A percentile compares a stretch with the other conserved stretches of the same genome.
Evolutionary conservation across 2,113 vertebrate species (phyloP).

Genomic region (Cavia aperea): DNA sequence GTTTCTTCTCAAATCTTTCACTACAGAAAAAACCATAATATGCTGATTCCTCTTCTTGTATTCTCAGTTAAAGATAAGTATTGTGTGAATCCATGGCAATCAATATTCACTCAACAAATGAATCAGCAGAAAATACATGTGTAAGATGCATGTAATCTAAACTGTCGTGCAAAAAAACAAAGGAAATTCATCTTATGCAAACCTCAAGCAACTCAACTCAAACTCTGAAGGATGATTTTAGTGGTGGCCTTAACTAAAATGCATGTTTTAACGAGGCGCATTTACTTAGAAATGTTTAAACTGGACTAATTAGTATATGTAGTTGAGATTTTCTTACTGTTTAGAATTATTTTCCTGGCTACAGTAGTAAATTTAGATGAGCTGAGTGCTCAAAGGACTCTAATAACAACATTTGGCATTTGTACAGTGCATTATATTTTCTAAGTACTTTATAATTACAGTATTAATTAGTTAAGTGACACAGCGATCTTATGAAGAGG

Average conservation of each 20-base stretch:
- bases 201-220: conserved; percentile 31
- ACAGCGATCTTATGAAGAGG: conserved; percentile 65
- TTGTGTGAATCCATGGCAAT: conserved; percentile 8
- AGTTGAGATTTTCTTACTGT: conserved; percentile 46
- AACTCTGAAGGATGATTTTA: conserved; percentile 49
- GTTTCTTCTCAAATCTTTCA: conserved; percentile 38
- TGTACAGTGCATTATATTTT: conserved; percentile 63
- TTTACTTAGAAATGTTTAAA: conserved; percentile 63
- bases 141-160: not conserved
- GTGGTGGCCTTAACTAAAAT: conserved; percentile 49
- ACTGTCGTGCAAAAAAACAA: not conserved
- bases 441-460: conserved; percentile 71
- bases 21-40: not conserved
- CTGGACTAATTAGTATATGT: conserved; percentile 64
- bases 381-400: conserved; percentile 53
- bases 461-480: conserved; percentile 70
- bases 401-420: conserved; percentile 67
- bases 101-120: conserved; percentile 38
- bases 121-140: conserved; percentile 29
- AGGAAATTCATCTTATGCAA: conserved; percentile 41
- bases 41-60: not conserved
- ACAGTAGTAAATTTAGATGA: conserved; percentile 57
- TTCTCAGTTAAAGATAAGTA: conserved; percentile 25
- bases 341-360: conserved; percentile 63
- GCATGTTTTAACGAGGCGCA: conserved; percentile 60